Conservation (phyloP, 2,888 invertebrate species). For the Lottia gigantea region DNA sequence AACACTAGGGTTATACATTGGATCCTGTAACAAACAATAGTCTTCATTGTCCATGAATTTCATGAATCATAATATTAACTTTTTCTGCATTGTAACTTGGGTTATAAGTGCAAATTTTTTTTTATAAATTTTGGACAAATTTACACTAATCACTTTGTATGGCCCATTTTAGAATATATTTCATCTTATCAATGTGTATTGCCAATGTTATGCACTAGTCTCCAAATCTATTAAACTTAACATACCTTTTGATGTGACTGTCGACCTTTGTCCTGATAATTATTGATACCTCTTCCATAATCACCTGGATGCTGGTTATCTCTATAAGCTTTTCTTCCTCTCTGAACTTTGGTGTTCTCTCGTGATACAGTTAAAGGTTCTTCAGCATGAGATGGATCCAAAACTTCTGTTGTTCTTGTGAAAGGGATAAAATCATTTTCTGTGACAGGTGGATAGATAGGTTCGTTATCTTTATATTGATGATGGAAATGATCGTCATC, state of each 20-base stretch:
- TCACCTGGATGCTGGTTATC: constrained; percentile 61
- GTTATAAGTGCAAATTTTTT: too few species aligned
- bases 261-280: constrained; percentile 45
- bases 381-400: constrained; percentile 63
- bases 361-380: constrained; percentile 61
- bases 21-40: constrained; percentile 49
- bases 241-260: constrained; percentile 15
- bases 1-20: constrained; percentile 59
- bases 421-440: constrained; percentile 63
- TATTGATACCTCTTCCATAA: constrained; percentile 57
- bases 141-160: too few species aligned
- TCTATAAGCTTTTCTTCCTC: constrained; percentile 60
- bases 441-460: constrained; percentile 36
- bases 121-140: too few species aligned
- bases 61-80: too few species aligned
- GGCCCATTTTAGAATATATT: too few species aligned
- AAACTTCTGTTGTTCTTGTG: constrained; percentile 61
- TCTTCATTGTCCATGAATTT: too few species aligned
- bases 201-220: too few species aligned
- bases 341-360: constrained; percentile 56
- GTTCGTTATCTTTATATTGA: constrained; percentile 42
- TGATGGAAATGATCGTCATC: constrained; percentile 25
- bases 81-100: too few species aligned
- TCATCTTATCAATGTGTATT: too few species aligned
- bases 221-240: too few species aligned